phyloP scores from a whole-genome alignment of 2,113 vertebrate genomes.

The Epinephelus fuscoguttatus region DNA sequence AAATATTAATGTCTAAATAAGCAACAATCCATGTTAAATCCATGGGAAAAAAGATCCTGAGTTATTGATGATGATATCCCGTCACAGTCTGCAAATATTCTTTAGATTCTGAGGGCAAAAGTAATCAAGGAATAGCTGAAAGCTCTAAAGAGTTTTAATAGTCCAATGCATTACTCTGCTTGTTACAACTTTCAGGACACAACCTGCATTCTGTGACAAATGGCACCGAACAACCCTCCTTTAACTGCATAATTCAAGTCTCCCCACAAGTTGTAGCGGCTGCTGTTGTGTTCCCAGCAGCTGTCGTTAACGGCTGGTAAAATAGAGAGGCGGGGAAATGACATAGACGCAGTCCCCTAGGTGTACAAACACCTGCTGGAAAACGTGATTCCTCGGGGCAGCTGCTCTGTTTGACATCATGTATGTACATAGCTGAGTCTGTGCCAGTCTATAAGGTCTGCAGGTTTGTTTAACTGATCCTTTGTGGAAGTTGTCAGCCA shows the following conservation, averaged over 20 bases:
- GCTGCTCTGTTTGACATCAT: constrained; percentile 61
- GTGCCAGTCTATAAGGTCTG: not conserved
- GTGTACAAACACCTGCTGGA: constrained; percentile 77
- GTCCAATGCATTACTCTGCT: not conserved
- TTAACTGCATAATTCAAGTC: constrained; percentile 25
- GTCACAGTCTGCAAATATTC: not conserved
- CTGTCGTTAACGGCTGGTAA: constrained; percentile 71
- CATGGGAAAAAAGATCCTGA: not conserved
- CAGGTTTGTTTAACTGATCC: not conserved
- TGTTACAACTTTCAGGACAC: constrained; percentile 19
- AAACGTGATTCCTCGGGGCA: constrained; percentile 69
- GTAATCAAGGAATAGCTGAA: not conserved
- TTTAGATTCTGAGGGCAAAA: not conserved
- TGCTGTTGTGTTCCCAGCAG: constrained; percentile 63
- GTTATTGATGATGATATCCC: not conserved
- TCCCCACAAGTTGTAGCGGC: constrained; percentile 49
- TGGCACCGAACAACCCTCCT: constrained; percentile 27
- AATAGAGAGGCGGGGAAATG: constrained; percentile 63
- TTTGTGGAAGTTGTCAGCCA: not conserved
- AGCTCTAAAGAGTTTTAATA: not conserved
- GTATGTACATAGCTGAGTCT: constrained; percentile 32
- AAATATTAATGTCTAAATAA: constrained; percentile 13
- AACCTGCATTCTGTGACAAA: constrained; percentile 24
- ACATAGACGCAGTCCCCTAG: constrained; percentile 64
- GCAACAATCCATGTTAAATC: constrained; percentile 3